Evolutionary conservation across 37 sponge, comb jelly and placozoan genomes (phyloP), one percentile per base, ranked within the genome.

Genomic region (Crambe crambe): DNA sequence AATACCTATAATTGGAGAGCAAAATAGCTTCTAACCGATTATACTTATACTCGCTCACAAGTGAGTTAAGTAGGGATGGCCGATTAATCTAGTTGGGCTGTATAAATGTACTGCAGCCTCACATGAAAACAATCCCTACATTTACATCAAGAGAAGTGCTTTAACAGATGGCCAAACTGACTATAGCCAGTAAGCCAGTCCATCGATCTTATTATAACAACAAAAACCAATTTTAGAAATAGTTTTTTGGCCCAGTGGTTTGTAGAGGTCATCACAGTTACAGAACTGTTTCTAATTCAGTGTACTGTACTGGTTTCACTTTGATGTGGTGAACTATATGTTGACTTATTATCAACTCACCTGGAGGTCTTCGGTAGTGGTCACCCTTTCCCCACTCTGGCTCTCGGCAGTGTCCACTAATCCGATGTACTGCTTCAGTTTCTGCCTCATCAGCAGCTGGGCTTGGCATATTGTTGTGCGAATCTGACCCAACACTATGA

Each of bases 391-490:
- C 27, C 77, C 87, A 40, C 74, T 76, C 18, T 26, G 63, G 27
- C 80, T 69, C 62, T 88, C 82, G 2, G 93, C 93, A 18, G n/a
- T 29, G 42, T 58, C 70, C 47, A 82, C 82, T n/a, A 94, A 85
- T 0, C 65, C 70, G 18, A 72, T 56, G 77, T 89, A 94, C 69
- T 94, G 94, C 67, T 87, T 86, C 75, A 94, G 37, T 32, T 85
- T 86, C 75, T 90, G 47, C 41, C 80, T 80, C 63, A 94, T 83
- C 65, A 94, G 78, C 42, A 94, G 78, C 74, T 77, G 77, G 34
- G 88, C 92, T 76, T 90, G 84, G 30, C 94, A 40, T n/a, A 87
- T 84, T 2, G 91, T 82, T 1, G 74, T 83, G 2, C 86, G 65
- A 35, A 94, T 83, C 62, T 74, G 68, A 64, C 82, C 94, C 26